Conservation (phyloP, 2,797 vertebrate species). For the Momotus momota region DNA sequence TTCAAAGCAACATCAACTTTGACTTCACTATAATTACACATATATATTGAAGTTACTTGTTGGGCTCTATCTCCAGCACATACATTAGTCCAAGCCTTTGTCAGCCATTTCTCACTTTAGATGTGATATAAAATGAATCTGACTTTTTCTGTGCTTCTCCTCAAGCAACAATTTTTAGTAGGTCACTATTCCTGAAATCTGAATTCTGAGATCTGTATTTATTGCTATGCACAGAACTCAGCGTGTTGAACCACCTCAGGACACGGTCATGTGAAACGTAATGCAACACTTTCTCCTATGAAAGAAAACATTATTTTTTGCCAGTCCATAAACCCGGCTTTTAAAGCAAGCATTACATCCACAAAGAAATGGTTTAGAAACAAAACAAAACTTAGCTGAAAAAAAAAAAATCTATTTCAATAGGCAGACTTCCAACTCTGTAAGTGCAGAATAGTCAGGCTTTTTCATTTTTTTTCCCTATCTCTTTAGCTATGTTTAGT, state of each 20-base stretch:
- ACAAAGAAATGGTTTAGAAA: slow-evolving; percentile 26
- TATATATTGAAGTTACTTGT: not conserved
- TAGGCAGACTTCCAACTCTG: not conserved
- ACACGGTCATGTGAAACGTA: slow-evolving; percentile 15
- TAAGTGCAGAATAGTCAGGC: not conserved
- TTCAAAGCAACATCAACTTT: not conserved
- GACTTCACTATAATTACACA: not conserved
- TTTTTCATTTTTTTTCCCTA: not conserved
- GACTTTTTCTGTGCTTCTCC: not conserved
- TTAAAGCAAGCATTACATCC: slow-evolving; percentile 44
- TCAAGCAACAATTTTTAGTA: not conserved
- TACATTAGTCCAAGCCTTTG: not conserved
- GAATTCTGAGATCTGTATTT: not conserved
- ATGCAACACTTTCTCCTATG: slow-evolving; percentile 36
- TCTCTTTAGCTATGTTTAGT: not conserved
- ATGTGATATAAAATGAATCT: not conserved
- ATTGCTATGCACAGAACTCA: not conserved
- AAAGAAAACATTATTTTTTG: slow-evolving; percentile 60
- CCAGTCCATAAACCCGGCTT: slow-evolving; percentile 42
- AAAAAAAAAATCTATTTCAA: not conserved
- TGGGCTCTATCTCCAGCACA: not conserved
- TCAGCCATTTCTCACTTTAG: not conserved
- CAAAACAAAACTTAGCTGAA: not conserved
- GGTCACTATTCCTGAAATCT: not conserved
- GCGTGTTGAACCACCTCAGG: not conserved